Conservation (phyloP, 2,797 vertebrate genomes). For the Valencia hispanica region DNA sequence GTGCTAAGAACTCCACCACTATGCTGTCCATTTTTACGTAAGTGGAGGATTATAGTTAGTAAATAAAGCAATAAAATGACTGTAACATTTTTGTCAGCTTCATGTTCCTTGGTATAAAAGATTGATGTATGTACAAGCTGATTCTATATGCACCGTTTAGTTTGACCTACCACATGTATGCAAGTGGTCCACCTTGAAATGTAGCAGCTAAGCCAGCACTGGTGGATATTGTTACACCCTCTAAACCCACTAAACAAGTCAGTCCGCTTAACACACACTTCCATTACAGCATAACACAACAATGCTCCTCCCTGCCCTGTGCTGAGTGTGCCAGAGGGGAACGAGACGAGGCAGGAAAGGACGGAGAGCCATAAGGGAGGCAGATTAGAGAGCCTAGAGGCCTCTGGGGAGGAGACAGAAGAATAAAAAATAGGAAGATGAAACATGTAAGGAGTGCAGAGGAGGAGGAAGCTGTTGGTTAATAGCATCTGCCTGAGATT, state of each 20-base stretch:
- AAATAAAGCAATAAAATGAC: too few species aligned
- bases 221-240: slow-evolving; percentile 5
- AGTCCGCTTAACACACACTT: slow-evolving; percentile 2
- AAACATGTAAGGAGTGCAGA: slow-evolving; percentile 41
- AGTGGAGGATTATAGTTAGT: too few species aligned
- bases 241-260: slow-evolving; percentile 26
- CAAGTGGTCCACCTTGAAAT: slow-evolving; percentile 3
- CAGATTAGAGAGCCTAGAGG: slow-evolving; percentile 56
- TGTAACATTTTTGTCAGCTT: background rate
- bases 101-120: background rate
- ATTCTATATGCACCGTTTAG: background rate
- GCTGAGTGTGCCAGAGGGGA: slow-evolving; percentile 43
- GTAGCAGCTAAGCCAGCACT: slow-evolving; percentile 26
- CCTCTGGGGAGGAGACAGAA: slow-evolving; percentile 39
- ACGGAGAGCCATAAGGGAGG: slow-evolving; percentile 45
- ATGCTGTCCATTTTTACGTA: too few species aligned
- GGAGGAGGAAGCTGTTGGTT: slow-evolving; percentile 49
- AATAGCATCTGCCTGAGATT: slow-evolving; percentile 61
- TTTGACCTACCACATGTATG: background rate
- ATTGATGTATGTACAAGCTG: background rate
- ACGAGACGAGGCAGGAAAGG: slow-evolving; percentile 27
- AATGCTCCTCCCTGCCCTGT: slow-evolving; percentile 11
- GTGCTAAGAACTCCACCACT: too few species aligned
- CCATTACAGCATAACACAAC: slow-evolving; percentile 19
- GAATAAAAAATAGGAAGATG: slow-evolving; percentile 44